Evolutionary conservation across 1,140 invertebrate genomes (phyloP).

Genomic region (Drosophila erecta): DNA sequence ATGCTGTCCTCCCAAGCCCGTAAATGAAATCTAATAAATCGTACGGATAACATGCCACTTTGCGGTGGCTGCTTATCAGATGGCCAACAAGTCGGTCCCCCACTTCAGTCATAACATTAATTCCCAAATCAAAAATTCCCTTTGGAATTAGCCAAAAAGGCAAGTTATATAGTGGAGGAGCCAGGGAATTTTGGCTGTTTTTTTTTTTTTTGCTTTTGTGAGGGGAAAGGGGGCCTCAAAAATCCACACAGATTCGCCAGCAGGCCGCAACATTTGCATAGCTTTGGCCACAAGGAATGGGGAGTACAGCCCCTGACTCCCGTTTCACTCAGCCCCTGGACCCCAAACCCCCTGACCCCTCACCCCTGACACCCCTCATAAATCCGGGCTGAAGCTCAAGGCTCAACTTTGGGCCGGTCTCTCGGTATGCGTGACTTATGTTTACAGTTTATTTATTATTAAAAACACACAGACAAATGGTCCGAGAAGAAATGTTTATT

Average conservation of each 20-base stretch:
- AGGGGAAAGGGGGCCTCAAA: not conserved
- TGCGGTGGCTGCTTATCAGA: conserved; percentile 5
- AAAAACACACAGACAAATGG: conserved; percentile 76
- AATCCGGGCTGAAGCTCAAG: conserved; percentile 17
- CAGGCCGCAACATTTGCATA: conserved; percentile 56
- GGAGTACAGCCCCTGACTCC: not conserved
- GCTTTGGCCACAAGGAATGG: conserved; percentile 37
- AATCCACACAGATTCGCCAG: conserved; percentile 38
- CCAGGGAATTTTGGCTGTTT: conserved; percentile 15
- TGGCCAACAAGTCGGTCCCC: conserved; percentile 6
- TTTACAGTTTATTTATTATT: conserved; percentile 83
- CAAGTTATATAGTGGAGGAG: conserved; percentile 2
- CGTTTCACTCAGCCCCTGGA: not conserved
- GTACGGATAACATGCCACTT: not conserved
- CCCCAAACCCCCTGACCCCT: not conserved
- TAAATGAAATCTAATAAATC: conserved; percentile 22
- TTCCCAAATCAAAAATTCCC: conserved; percentile 48
- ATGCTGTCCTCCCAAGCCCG: conserved; percentile 1
- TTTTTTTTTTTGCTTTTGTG: not conserved
- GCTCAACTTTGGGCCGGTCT: conserved; percentile 63
- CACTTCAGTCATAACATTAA: conserved; percentile 31
- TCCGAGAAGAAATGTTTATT: conserved; percentile 44
- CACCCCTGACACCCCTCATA: conserved; percentile 5
- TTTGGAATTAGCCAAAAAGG: conserved; percentile 30
- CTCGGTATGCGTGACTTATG: conserved; percentile 76